Conservation (phyloP, 2,888 invertebrate genomes). For the Dioctria rufipes region DNA sequence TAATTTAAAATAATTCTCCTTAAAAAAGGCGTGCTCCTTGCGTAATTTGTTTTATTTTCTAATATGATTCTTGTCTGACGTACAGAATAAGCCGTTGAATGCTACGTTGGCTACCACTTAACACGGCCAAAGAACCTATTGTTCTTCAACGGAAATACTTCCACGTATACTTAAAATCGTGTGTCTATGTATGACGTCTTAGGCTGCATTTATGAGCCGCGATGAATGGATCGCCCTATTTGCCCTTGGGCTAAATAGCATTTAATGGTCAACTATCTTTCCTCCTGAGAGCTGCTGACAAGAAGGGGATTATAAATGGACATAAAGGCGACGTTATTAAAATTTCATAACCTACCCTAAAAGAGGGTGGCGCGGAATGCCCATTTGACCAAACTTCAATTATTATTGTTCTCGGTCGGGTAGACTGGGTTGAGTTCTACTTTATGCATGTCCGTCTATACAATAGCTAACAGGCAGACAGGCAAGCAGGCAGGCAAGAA, state of each 20-base stretch:
- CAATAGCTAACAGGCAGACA: too few relatives aligned
- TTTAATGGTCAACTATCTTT: conserved; percentile 30
- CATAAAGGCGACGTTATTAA: conserved; percentile 36
- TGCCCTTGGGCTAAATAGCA: conserved; percentile 10
- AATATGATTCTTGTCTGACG: too few relatives aligned
- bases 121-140: conserved; percentile 13
- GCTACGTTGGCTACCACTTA: not conserved
- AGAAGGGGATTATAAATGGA: conserved; percentile 29
- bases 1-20: conserved; percentile 49
- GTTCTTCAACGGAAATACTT: not conserved
- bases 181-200: not conserved
- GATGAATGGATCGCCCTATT: not conserved
- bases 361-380: conserved; percentile 1
- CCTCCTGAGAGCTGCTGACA: conserved; percentile 1
- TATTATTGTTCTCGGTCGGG: not conserved
- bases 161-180: conserved; percentile 4
- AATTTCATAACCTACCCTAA: conserved; percentile 20
- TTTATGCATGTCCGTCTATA: too few relatives aligned
- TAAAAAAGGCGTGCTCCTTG: conserved; percentile 21
- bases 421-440: too few relatives aligned
- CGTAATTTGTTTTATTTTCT: not conserved
- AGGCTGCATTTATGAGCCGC: not conserved
- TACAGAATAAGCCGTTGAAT: not conserved
- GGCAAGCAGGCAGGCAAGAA: too few relatives aligned
- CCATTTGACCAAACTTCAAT: conserved; percentile 18